These are phyloP conservation scores for Callipepla californica DNA, from an alignment of 2,113 vertebrate species.

Conservation along the genomic window DNA sequence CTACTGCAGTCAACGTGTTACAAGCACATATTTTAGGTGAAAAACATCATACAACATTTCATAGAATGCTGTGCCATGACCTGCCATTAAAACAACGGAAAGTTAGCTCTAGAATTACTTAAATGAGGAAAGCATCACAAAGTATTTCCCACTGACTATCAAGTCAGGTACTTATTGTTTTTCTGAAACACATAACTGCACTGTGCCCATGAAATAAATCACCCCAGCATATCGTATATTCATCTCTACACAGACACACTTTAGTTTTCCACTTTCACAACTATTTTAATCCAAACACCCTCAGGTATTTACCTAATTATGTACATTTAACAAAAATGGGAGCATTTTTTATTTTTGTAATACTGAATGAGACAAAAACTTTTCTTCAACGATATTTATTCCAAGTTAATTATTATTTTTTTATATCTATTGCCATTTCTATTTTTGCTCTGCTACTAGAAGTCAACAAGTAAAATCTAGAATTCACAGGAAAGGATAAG, in stretches of 20 bases:
- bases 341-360: neutral
- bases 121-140: neutral
- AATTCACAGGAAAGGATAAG: neutral
- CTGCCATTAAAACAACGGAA: neutral
- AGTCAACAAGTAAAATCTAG: neutral
- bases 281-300: neutral
- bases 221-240: neutral
- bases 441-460: neutral
- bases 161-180: neutral
- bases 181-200: fast-evolving
- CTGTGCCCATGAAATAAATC: neutral
- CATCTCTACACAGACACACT: neutral
- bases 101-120: neutral
- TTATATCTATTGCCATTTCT: neutral
- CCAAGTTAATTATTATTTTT: neutral
- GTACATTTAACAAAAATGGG: neutral
- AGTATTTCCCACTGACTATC: neutral
- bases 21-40: neutral
- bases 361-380: neutral
- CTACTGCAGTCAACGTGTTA: neutral
- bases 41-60: neutral
- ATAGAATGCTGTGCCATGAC: neutral
- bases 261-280: neutral
- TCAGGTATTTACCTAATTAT: neutral
- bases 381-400: neutral